Percentiles rank a stretch among this genome's conserved stretches.
These are phyloP conservation scores for Teinopalpus imperialis DNA, from an alignment of 2,888 invertebrate species.

Conservation along the genomic window DNA sequence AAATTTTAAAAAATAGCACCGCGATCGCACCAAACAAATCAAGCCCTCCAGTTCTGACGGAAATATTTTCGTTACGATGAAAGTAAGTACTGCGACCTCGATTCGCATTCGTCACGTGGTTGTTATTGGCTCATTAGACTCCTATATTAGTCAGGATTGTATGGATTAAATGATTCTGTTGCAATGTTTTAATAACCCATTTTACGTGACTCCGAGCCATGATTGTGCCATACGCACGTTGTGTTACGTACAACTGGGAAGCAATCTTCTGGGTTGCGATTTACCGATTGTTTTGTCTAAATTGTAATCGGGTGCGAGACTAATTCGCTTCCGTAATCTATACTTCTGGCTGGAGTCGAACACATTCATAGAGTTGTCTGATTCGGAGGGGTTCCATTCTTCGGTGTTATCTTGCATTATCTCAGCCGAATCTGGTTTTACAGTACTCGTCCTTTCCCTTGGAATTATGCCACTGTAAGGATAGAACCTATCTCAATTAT, in stretches of 20 bases:
- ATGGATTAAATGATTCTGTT: constrained; percentile 40
- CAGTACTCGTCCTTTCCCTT: constrained; percentile 59
- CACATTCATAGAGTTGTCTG: constrained; percentile 50
- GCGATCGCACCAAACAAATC: too few species aligned
- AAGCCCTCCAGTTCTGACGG: too few species aligned
- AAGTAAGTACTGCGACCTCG: too few species aligned
- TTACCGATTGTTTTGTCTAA: constrained; percentile 58
- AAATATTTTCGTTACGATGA: too few species aligned
- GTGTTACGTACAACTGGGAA: too few species aligned
- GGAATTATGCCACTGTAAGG: constrained; percentile 78
- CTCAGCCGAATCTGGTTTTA: constrained; percentile 49
- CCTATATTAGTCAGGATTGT: constrained; percentile 29
- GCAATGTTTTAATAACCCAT: constrained; percentile 58
- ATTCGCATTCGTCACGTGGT: too few species aligned
- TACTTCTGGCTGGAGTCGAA: constrained; percentile 59
- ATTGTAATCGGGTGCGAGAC: constrained; percentile 57
- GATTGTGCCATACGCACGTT: constrained; percentile 37
- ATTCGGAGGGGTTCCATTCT: constrained; percentile 56
- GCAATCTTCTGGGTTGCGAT: constrained; percentile 58
- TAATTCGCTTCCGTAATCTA: constrained; percentile 56
- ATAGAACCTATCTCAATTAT: constrained; percentile 70
- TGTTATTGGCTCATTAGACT: too few species aligned
- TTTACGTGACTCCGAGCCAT: constrained; percentile 35
- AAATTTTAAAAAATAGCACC: too few species aligned
- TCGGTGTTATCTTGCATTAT: constrained; percentile 41